Percentiles rank a stretch among this genome's conserved stretches.
Evolutionary conservation across 1,140 invertebrate genomes (phyloP).

Genomic region (Hestina assimilis): DNA sequence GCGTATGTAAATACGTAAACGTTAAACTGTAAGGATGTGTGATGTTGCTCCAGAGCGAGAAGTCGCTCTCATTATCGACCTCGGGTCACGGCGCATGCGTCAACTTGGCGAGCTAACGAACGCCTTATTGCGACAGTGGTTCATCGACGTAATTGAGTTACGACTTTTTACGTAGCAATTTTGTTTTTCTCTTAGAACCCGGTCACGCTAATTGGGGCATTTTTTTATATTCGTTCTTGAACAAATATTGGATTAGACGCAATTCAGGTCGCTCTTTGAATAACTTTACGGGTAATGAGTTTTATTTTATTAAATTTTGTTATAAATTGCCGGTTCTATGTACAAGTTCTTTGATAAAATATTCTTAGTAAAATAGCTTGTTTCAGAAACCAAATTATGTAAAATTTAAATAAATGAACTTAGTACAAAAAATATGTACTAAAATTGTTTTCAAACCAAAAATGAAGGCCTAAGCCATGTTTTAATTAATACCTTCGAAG

Average conservation of each 20-base stretch:
- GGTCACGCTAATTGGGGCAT: slow-evolving; percentile 71
- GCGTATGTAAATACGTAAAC: slow-evolving; percentile 75
- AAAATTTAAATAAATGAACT: neutral
- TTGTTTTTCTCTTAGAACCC: slow-evolving; percentile 71
- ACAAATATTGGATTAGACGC: slow-evolving; percentile 69
- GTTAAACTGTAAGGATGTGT: slow-evolving; percentile 74
- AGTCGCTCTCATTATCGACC: slow-evolving; percentile 74
- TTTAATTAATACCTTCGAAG: too few species aligned
- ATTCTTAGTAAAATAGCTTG: slow-evolving; percentile 1
- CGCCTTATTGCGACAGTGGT: slow-evolving; percentile 73
- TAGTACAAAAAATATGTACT: neutral
- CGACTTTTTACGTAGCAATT: slow-evolving; percentile 77
- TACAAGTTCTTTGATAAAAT: neutral
- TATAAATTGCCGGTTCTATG: slow-evolving; percentile 15
- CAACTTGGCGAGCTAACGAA: slow-evolving; percentile 64
- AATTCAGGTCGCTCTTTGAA: slow-evolving; percentile 38
- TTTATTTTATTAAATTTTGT: slow-evolving; percentile 22
- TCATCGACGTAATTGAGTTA: slow-evolving; percentile 77
- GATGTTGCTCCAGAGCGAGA: slow-evolving; percentile 70
- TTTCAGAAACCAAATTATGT: neutral
- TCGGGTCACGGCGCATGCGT: slow-evolving; percentile 75
- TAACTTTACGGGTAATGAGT: slow-evolving; percentile 30
- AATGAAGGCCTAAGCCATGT: too few species aligned
- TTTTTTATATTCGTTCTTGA: slow-evolving; percentile 48
- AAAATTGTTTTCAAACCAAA: too few species aligned